phyloP scores from a whole-genome alignment of 2,888 invertebrate genomes.

The Panopea generosa region DNA sequence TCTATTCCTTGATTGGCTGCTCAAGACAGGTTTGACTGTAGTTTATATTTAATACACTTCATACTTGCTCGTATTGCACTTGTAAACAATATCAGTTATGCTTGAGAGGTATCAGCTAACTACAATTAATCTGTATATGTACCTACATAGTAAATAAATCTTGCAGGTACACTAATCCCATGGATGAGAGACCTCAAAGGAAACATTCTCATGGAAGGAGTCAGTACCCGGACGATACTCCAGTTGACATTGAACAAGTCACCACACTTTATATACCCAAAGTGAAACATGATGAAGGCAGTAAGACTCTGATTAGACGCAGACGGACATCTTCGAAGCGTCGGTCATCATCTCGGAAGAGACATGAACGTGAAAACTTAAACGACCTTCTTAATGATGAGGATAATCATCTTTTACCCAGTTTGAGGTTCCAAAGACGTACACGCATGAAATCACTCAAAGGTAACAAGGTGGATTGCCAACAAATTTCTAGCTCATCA shows the following conservation, averaged over 20 bases:
- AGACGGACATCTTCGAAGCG: constrained; percentile 51
- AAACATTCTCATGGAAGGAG: constrained; percentile 31
- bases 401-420: constrained; percentile 63
- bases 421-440: constrained; percentile 49
- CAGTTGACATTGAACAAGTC: constrained; percentile 25
- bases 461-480: too few relatives aligned
- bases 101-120: too few relatives aligned
- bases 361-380: constrained; percentile 45
- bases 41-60: too few relatives aligned
- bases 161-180: constrained; percentile 18
- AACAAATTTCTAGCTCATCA: too few relatives aligned
- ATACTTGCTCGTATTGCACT: background rate
- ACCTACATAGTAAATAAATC: too few relatives aligned
- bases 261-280: constrained; percentile 60
- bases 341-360: constrained; percentile 27
- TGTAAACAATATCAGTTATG: background rate
- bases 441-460: constrained; percentile 61
- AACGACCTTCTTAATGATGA: constrained; percentile 56
- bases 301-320: constrained; percentile 58
- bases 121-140: background rate
- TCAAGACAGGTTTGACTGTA: too few relatives aligned
- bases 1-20: too few relatives aligned
- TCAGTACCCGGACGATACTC: constrained; percentile 1
- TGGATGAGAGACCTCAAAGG: constrained; percentile 9
- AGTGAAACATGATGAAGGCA: constrained; percentile 66